Evolutionary conservation across 2,888 invertebrate genomes (phyloP).

Genomic region (Drosophila ustulata): DNA sequence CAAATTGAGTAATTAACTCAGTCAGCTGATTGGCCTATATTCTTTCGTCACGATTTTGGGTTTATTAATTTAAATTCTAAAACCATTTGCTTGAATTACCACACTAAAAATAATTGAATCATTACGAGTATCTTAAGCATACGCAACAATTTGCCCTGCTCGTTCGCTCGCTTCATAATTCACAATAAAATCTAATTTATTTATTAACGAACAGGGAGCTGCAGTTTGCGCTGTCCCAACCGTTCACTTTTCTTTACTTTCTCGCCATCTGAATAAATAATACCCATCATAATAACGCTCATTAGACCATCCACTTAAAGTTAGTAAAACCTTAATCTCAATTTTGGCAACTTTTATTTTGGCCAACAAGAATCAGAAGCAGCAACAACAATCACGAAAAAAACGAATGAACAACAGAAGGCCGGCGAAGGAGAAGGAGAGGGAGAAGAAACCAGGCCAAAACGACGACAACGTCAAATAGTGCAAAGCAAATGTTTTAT

Average conservation of each 20-base stretch:
- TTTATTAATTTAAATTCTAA: no score
- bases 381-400: not conserved
- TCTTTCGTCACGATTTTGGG: no score
- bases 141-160: no score
- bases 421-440: not conserved
- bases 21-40: no score
- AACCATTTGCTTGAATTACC: no score
- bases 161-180: not conserved
- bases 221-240: not conserved
- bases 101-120: no score
- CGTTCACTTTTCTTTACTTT: not conserved
- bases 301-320: conserved; percentile 55
- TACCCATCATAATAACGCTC: conserved; percentile 50
- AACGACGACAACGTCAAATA: conserved; percentile 60
- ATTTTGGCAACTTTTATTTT: conserved; percentile 39
- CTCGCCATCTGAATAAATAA: conserved; percentile 32
- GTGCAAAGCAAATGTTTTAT: conserved; percentile 76
- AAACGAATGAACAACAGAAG: conserved; percentile 16
- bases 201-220: not conserved
- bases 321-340: conserved; percentile 50
- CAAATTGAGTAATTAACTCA: no score
- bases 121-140: no score
- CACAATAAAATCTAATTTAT: conserved; percentile 6
- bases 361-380: conserved; percentile 25
- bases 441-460: conserved; percentile 4